Conservation (phyloP, 2,797 vertebrate species). For the Amphiprion clarkii region DNA sequence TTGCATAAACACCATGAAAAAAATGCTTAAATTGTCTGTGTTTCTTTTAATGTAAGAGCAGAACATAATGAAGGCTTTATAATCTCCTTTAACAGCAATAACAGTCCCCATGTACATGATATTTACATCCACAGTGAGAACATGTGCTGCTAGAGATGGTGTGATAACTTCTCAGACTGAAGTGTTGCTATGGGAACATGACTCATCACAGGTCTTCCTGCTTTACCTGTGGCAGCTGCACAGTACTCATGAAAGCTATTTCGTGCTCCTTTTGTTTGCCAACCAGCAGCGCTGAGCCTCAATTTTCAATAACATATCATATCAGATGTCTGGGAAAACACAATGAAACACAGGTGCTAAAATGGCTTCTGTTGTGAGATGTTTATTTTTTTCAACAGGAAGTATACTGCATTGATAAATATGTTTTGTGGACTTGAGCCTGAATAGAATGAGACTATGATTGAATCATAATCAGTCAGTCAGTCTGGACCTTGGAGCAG, state of each 20-base stretch:
- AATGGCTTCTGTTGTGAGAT: constrained; percentile 30
- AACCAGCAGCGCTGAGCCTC: constrained; percentile 52
- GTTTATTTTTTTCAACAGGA: neutral
- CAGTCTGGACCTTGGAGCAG: neutral
- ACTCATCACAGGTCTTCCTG: constrained; percentile 82
- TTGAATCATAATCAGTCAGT: constrained; percentile 11
- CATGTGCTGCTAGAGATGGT: constrained; percentile 72
- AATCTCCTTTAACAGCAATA: constrained; percentile 33
- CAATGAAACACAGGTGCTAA: constrained; percentile 19
- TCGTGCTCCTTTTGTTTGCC: constrained; percentile 80
- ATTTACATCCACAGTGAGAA: constrained; percentile 71
- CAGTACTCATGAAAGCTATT: constrained; percentile 74
- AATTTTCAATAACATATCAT: constrained; percentile 65
- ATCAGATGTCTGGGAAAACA: constrained; percentile 59
- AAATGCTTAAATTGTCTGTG: neutral
- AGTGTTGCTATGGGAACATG: constrained; percentile 85
- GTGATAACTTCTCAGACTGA: constrained; percentile 74
- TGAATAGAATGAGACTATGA: constrained; percentile 9
- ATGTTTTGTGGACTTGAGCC: constrained; percentile 19
- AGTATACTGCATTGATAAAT: constrained; percentile 10
- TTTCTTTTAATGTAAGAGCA: constrained; percentile 30
- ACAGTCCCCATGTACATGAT: constrained; percentile 55
- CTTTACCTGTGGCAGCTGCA: constrained; percentile 84
- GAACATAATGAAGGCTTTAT: constrained; percentile 36
- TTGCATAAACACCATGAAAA: constrained; percentile 6